Evolutionary conservation across 2,888 invertebrate genomes (phyloP).

Genomic region (Cerceris ruficornis): DNA sequence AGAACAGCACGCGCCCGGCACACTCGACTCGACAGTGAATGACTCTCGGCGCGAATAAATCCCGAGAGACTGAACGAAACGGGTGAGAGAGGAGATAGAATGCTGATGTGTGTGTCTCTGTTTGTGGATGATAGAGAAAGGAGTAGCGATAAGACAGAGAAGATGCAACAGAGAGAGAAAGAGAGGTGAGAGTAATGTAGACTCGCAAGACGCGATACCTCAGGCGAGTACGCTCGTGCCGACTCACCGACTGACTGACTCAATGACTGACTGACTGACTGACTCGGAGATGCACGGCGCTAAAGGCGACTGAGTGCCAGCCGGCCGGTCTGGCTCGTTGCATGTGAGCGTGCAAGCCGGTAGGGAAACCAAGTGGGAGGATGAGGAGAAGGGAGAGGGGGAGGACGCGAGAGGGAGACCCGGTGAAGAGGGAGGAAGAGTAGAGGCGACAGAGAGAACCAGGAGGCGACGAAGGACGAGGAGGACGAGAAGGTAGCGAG

Average conservation of each 20-base stretch:
- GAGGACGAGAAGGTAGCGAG: slow-evolving; percentile 46
- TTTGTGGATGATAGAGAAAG: neutral
- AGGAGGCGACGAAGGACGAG: slow-evolving; percentile 49
- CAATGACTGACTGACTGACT: slow-evolving; percentile 67
- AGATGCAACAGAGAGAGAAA: slow-evolving; percentile 5
- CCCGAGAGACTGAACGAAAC: slow-evolving; percentile 5
- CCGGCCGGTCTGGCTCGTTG: slow-evolving; percentile 71
- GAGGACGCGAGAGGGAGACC: slow-evolving; percentile 26
- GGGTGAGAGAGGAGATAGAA: neutral
- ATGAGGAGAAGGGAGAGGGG: slow-evolving; percentile 29
- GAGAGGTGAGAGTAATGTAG: slow-evolving; percentile 23
- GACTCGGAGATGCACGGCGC: slow-evolving; percentile 71
- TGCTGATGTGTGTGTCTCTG: neutral
- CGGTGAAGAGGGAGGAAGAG: slow-evolving; percentile 7
- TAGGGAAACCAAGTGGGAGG: slow-evolving; percentile 21
- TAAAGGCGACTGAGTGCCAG: slow-evolving; percentile 72
- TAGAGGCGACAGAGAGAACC: slow-evolving; percentile 38
- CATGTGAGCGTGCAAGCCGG: slow-evolving; percentile 63
- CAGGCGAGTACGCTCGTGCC: slow-evolving; percentile 54
- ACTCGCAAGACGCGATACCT: slow-evolving; percentile 41
- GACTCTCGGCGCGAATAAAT: slow-evolving; percentile 35
- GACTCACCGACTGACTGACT: slow-evolving; percentile 63
- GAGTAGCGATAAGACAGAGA: neutral
- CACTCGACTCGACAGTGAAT: slow-evolving; percentile 14
- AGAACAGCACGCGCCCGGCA: slow-evolving; percentile 20